Evolutionary conservation across 92 coral and sea anemone genomes (phyloP).

Genomic region (Metridium senile): DNA sequence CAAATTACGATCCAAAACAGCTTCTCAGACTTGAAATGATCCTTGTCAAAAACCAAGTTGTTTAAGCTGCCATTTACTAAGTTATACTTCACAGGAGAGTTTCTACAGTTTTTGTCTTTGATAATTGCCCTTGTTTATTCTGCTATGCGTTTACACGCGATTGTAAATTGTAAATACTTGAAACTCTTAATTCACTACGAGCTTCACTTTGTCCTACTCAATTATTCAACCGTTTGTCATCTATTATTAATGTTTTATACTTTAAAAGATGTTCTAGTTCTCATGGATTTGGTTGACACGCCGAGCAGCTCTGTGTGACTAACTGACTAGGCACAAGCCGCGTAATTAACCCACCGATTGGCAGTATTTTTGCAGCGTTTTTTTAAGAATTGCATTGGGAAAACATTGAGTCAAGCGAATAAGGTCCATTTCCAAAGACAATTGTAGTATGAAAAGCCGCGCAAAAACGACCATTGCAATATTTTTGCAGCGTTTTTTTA

Average conservation of each 20-base stretch:
- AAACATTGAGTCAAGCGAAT: too few species aligned
- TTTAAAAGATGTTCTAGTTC: neutral
- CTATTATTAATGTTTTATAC: neutral
- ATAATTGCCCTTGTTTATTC: neutral
- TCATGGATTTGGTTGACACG: neutral
- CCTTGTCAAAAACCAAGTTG: too few species aligned
- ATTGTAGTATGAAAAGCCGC: too few species aligned
- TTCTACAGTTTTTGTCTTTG: neutral
- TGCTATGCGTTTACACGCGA: neutral
- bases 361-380: too few species aligned
- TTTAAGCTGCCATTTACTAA: too few species aligned
- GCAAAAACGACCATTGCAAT: too few species aligned
- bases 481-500: too few species aligned
- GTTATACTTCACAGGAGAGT: neutral
- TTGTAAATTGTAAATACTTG: neutral
- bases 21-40: too few species aligned
- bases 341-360: too few species aligned
- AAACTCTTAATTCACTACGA: neutral
- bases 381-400: too few species aligned
- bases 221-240: neutral
- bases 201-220: neutral
- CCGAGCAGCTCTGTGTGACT: neutral
- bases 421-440: too few species aligned
- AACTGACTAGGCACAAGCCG: neutral
- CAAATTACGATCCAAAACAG: too few species aligned